Conservation (phyloP, 2,888 invertebrate species). For the Hirtodrosophila cameraria region DNA sequence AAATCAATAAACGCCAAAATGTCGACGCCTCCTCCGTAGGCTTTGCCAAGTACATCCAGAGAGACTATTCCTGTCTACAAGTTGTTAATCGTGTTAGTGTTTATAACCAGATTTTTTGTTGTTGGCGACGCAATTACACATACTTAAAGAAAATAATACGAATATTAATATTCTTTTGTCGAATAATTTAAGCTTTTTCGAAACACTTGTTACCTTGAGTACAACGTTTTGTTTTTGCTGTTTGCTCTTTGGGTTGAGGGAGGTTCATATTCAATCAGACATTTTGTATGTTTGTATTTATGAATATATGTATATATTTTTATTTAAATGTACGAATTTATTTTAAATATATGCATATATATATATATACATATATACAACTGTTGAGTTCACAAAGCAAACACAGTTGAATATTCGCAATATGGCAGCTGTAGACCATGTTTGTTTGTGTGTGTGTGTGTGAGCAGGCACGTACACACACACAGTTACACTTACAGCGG, state of each 20-base stretch:
- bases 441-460: conserved; percentile 12
- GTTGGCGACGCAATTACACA: conserved; percentile 43
- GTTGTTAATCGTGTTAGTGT: conserved; percentile 43
- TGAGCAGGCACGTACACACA: conserved; percentile 27
- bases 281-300: not conserved
- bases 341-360: conserved; percentile 7
- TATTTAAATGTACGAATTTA: conserved; percentile 5
- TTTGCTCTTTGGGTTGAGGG: conserved; percentile 60
- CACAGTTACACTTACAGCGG: not conserved
- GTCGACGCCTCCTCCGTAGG: conserved; percentile 20
- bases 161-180: conserved; percentile 51
- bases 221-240: conserved; percentile 33
- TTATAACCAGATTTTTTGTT: conserved; percentile 28
- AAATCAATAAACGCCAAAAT: conserved; percentile 65
- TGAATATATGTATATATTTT: not conserved
- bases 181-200: conserved; percentile 50
- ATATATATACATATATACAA: conserved; percentile 4
- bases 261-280: conserved; percentile 67
- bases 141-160: conserved; percentile 19
- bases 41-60: not conserved
- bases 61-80: conserved; percentile 3
- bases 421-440: conserved; percentile 43
- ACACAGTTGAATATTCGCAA: conserved; percentile 53
- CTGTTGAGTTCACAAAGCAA: conserved; percentile 43
- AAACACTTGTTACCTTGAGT: conserved; percentile 75